Evolutionary conservation across 2,888 invertebrate species (phyloP).

Genomic region (Rambutsinella grinnellia): DNA sequence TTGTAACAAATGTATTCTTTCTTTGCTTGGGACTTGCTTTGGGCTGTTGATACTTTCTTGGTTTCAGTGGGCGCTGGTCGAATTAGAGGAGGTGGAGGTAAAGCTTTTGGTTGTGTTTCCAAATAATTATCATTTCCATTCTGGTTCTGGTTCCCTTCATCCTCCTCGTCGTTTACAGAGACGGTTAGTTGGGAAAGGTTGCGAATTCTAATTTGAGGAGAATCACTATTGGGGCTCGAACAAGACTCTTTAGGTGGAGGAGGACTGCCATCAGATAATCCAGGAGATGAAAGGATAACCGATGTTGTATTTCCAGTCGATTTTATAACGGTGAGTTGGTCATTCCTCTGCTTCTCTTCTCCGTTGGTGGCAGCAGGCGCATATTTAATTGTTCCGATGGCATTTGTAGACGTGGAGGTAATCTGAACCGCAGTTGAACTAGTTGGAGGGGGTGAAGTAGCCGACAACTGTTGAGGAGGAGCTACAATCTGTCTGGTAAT

Average conservation of each 20-base stretch:
- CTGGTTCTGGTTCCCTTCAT: neutral
- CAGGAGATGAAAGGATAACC: conserved; percentile 4
- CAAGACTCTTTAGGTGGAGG: no score
- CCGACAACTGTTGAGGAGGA: neutral
- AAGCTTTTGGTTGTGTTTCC: neutral
- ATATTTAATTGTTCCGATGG: conserved; percentile 2
- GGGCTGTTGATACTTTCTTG: no score
- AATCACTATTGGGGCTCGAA: no score
- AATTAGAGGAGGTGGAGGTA: neutral
- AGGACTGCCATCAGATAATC: no score
- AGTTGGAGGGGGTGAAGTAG: neutral
- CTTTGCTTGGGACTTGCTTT: no score
- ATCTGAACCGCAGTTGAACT: conserved; percentile 1
- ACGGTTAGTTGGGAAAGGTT: conserved; percentile 27
- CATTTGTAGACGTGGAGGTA: neutral
- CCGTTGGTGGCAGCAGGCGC: neutral
- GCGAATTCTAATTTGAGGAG: conserved; percentile 32
- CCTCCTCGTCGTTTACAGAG: conserved; percentile 11
- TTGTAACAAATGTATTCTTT: conserved; percentile 27
- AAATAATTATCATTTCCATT: neutral
- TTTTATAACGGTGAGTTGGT: conserved; percentile 26
- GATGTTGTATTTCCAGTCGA: conserved; percentile 19
- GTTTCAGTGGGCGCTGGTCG: neutral
- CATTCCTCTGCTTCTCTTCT: conserved; percentile 2
- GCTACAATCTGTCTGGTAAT: conserved; percentile 1